A percentile compares a stretch with the other conserved stretches of the same genome.
Evolutionary conservation across 2,888 invertebrate genomes (phyloP).

Genomic region (Eupithecia tripunctaria): DNA sequence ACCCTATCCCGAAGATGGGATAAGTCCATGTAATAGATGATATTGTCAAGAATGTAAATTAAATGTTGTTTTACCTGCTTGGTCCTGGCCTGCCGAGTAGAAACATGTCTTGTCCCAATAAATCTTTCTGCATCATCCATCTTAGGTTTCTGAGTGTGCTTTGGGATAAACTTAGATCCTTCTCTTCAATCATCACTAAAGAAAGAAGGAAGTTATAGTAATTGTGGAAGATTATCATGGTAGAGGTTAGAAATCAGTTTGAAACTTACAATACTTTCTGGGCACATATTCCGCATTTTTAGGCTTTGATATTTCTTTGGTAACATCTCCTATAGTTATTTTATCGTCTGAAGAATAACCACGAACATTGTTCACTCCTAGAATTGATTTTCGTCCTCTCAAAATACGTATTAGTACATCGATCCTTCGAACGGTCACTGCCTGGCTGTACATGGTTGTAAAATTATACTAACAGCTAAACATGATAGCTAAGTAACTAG

Average conservation of each 20-base stretch:
- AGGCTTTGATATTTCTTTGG: conserved; percentile 84
- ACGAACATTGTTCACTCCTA: conserved; percentile 70
- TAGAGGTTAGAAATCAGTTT: conserved; percentile 29
- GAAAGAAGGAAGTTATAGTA: conserved; percentile 26
- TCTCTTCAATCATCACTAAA: conserved; percentile 72
- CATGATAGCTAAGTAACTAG: conserved; percentile 18
- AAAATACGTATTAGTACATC: conserved; percentile 82
- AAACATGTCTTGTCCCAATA: conserved; percentile 97
- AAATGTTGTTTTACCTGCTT: conserved; percentile 68
- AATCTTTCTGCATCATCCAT: conserved; percentile 99
- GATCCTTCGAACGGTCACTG: conserved; percentile 74
- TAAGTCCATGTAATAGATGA: background rate
- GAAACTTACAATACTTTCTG: conserved; percentile 89
- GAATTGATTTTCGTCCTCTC: conserved; percentile 67
- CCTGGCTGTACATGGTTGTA: conserved; percentile 70
- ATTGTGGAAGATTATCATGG: conserved; percentile 45
- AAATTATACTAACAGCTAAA: conserved; percentile 37
- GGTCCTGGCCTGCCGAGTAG: conserved; percentile 96
- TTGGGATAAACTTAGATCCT: conserved; percentile 87
- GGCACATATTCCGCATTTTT: conserved; percentile 93
- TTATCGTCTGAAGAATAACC: conserved; percentile 79
- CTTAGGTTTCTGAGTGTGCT: conserved; percentile 91
- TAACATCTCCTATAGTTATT: conserved; percentile 90
- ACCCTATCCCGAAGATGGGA: background rate
- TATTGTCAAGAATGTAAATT: background rate